Evolutionary conservation across 1,140 invertebrate genomes (phyloP), one percentile per base, ranked within the genome.

Genomic region (Calephelis nemesis): DNA sequence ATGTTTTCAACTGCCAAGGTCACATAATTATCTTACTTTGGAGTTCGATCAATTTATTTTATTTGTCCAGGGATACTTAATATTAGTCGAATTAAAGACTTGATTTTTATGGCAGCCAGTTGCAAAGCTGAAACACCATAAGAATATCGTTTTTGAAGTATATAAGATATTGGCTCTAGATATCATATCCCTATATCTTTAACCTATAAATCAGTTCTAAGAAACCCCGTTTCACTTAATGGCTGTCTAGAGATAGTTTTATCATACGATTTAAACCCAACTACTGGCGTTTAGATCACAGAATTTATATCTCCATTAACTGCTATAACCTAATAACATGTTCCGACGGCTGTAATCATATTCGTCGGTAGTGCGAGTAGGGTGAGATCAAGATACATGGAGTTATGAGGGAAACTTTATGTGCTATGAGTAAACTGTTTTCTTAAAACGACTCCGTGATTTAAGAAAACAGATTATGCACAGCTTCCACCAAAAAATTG

Each of bases 291-390:
- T 58, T 15, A 58, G 19, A 54, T 54, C 52, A 54, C 52, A 58
- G 30, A 58, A 58, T 58, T 58, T 58, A 58, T 58, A 30, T 58
- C 52, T 58, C 52, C 52, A 58, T 58, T 54, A 54, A 54, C 52
- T 19, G 19, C 52, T 30, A 39, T 58, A 58, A 58, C 52, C 52
- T 58, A 58, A 58, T 58, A 39, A 40, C 54, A 58, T 30, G 54
- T 58, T 58, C 19, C 30, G 54, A 39, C 52, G 15, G 15, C 10
- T 58, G 12, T 58, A 58, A 58, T 58, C 54, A 58, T 58, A 39
- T 58, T 58, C 11, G 54, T 30, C 54, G 54, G 54, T 30, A 19
- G 19, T 58, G 6, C 30, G 30, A 58, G 30, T 30, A 58, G 54
- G 54, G 54, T 58, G 10, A 30, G 30, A 58, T 58, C 30, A 30